Conservation (phyloP, 35 echinoderm and acorn worm genomes). For the Apostichopus parvimensis region DNA sequence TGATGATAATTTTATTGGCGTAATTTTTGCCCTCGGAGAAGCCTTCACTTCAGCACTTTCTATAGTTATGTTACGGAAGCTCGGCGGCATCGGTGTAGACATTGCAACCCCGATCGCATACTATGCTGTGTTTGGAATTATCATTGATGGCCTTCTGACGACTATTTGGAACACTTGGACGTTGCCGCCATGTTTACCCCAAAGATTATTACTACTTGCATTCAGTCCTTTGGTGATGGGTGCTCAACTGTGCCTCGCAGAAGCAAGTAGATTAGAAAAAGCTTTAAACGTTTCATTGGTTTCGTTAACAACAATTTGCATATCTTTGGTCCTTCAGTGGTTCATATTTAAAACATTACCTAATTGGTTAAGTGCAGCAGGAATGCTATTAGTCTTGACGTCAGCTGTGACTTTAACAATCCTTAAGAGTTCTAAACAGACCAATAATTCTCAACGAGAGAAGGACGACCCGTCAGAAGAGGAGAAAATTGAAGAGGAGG, state of each 20-base stretch:
- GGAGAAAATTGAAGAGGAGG: no score
- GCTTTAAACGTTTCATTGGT: constrained; percentile 10
- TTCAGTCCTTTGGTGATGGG: not conserved
- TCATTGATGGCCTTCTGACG: not conserved
- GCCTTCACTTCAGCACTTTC: constrained; percentile 20
- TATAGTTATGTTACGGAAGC: not conserved
- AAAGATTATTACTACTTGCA: constrained; percentile 5
- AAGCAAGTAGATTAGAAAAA: constrained; percentile 12
- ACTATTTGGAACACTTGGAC: not conserved
- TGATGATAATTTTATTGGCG: not conserved
- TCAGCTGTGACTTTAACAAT: constrained; percentile 1
- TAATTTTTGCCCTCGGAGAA: constrained; percentile 16
- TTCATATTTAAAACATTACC: constrained; percentile 14
- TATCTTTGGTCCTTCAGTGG: constrained; percentile 8
- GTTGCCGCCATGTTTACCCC: constrained; percentile 19
- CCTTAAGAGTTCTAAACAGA: no score
- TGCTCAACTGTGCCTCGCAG: not conserved
- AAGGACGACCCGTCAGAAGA: no score
- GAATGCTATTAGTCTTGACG: not conserved
- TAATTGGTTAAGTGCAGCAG: constrained; percentile 21
- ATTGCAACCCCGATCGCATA: not conserved
- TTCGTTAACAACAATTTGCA: not conserved
- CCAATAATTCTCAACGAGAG: no score
- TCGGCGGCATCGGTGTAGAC: not conserved
- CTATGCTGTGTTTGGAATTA: not conserved